Evolutionary conservation across 2,113 vertebrate species (phyloP), one percentile per base, ranked within the genome.

Genomic region (Raja brachyura): DNA sequence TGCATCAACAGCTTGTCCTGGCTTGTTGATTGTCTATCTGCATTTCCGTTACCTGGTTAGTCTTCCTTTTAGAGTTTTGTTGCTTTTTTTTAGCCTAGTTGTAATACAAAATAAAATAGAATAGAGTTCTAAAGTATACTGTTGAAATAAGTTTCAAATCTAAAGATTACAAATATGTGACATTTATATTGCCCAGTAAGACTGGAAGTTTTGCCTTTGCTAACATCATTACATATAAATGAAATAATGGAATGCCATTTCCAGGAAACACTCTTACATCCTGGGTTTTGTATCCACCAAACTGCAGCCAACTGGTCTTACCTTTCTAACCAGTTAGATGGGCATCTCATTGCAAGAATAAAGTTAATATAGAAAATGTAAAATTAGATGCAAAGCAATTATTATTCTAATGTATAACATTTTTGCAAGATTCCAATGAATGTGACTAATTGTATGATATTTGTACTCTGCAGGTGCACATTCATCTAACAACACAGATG

Each of bases 391-490:
- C 18, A 6, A 63, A 14, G 59, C 83, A 88, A 14, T 63, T 63
- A n/a, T 16, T 63, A 11, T 31, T 63, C 13, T 88, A 63, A 88
- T 88, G 14, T 63, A n/a, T 31, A 31, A 63, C n/a, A 16, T 66
- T 77, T 33, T 11, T 77, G n/a, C 5, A n/a, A 31, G 59, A 33
- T 31, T 85, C 10, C 4, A 31, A 88, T 63, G 61, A 9, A 66
- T 63, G 83, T 63, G n/a, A 88, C 83, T 13, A 28, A 22, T 86
- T 70, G 31, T 73, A 54, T 54, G 33, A 73, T 92, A 83, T 93
- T 94, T 94, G 25, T 94, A 94, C 95, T 22, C 93, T 68, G 86
- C 95, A 97, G 97, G 95, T 74, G 94, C 1, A 86, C 90, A 56
- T 85, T 95, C 95, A 93, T 93, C 14, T 92, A 88, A 25, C 93